Percentiles rank a stretch among this genome's conserved stretches.
Conservation (phyloP, 2,888 invertebrate species). For the Athripsodes cinereus region DNA sequence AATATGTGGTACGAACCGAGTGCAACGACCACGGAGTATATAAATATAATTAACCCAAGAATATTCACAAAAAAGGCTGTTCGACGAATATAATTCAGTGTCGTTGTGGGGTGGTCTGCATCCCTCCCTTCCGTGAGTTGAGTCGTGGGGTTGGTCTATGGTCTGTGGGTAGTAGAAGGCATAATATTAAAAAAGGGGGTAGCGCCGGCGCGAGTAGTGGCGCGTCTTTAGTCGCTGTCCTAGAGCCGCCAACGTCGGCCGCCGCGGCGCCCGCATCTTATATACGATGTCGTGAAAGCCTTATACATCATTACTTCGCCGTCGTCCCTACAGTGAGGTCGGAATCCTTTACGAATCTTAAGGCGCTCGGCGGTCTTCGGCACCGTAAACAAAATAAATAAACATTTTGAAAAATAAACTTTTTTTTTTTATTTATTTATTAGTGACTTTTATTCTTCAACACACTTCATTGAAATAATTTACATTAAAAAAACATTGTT, state of each 20-base stretch:
- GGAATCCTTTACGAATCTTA: slow-evolving; percentile 15
- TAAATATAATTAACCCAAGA: slow-evolving; percentile 18
- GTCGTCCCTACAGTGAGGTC: slow-evolving; percentile 23
- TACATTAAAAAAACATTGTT: slow-evolving; percentile 1
- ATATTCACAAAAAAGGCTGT: slow-evolving; percentile 13
- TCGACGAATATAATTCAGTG: not conserved
- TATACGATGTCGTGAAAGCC: slow-evolving; percentile 19
- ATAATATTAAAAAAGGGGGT: slow-evolving; percentile 8
- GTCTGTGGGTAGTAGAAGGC: slow-evolving; percentile 3
- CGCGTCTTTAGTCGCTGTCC: slow-evolving; percentile 25
- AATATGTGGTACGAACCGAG: not conserved
- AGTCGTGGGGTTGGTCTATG: slow-evolving; percentile 2
- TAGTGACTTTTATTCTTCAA: not conserved
- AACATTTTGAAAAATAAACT: slow-evolving; percentile 9
- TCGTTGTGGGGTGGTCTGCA: not conserved
- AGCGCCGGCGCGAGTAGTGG: slow-evolving; percentile 21
- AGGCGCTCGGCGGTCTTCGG: slow-evolving; percentile 17
- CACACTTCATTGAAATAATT: slow-evolving; percentile 2
- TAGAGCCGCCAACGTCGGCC: slow-evolving; percentile 23
- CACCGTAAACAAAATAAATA: not conserved
- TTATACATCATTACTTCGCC: slow-evolving; percentile 24
- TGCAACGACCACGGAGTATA: slow-evolving; percentile 14
- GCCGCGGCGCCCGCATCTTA: slow-evolving; percentile 23
- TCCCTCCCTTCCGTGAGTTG: not conserved
- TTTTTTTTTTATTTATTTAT: not conserved